These are phyloP conservation scores for Gyrodactylus salaris DNA, from an alignment of 1,140 invertebrate species.

Conservation along the genomic window DNA sequence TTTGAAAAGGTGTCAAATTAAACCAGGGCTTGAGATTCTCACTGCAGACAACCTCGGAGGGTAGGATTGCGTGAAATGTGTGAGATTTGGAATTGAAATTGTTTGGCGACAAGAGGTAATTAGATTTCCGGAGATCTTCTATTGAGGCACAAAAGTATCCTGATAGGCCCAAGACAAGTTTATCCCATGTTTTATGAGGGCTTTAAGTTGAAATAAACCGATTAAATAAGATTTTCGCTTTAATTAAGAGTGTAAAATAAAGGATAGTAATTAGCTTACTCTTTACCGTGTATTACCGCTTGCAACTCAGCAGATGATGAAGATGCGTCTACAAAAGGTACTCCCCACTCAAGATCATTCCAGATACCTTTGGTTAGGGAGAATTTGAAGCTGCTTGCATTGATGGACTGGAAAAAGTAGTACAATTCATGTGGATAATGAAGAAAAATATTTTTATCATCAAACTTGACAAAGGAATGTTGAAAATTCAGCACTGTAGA, in stretches of 20 bases:
- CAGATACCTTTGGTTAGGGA: background rate
- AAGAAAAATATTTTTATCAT: background rate
- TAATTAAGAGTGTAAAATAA: too few species aligned
- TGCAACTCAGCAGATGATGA: background rate
- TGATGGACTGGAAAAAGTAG: background rate
- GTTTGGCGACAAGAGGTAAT: background rate
- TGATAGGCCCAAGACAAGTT: background rate
- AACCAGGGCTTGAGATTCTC: slow-evolving; percentile 95
- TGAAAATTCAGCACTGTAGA: background rate
- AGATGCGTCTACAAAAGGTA: background rate
- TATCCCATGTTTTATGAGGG: background rate
- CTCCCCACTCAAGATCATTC: background rate
- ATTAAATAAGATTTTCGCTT: too few species aligned
- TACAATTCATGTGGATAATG: background rate
- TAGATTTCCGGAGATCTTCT: background rate
- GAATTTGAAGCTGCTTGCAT: background rate
- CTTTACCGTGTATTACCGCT: background rate
- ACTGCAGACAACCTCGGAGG: slow-evolving; percentile 75
- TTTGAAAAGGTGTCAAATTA: slow-evolving; percentile 54
- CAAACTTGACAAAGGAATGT: background rate
- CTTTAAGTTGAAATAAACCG: too few species aligned
- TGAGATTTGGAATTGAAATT: background rate
- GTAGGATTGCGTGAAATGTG: slow-evolving; percentile 35
- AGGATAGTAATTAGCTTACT: background rate
- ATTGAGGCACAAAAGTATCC: background rate